Percentiles rank a stretch among this genome's conserved stretches.
These are phyloP conservation scores for Brachystomella parvula DNA, from an alignment of 1,140 invertebrate species.

Conservation along the genomic window DNA sequence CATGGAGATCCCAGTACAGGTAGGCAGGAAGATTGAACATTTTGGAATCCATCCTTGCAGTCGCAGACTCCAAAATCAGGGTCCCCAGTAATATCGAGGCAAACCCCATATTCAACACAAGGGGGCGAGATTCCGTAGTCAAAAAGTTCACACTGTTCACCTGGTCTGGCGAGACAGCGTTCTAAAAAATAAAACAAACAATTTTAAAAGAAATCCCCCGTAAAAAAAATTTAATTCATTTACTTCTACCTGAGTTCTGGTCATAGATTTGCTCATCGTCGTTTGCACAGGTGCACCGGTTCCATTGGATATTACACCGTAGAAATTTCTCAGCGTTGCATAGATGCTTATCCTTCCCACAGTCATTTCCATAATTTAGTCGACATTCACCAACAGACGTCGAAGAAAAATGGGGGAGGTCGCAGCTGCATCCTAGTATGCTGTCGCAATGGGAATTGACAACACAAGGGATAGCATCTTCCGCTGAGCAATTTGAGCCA, in stretches of 20 bases:
- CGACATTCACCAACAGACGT: background rate
- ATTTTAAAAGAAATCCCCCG: background rate
- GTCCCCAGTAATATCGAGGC: background rate
- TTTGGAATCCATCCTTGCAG: background rate
- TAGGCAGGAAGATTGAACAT: background rate
- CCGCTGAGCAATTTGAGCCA: background rate
- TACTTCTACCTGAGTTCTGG: background rate
- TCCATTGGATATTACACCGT: background rate
- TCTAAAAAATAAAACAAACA: background rate
- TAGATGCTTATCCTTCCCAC: background rate
- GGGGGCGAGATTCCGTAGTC: slow-evolving; percentile 5
- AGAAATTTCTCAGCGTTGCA: background rate
- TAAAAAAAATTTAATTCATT: background rate
- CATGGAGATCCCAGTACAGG: background rate
- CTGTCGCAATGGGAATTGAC: background rate
- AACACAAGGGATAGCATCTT: background rate
- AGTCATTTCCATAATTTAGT: background rate
- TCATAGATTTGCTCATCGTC: background rate
- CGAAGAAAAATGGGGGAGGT: background rate
- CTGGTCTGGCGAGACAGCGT: background rate
- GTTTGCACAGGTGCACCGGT: background rate
- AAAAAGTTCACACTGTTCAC: background rate
- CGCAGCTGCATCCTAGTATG: background rate
- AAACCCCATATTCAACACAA: background rate
- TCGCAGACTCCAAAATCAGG: background rate